A percentile compares a stretch with the other conserved stretches of the same genome.
These are phyloP conservation scores for Oreochromis niloticus DNA, from an alignment of 2,113 vertebrate species.

Conservation along the genomic window DNA sequence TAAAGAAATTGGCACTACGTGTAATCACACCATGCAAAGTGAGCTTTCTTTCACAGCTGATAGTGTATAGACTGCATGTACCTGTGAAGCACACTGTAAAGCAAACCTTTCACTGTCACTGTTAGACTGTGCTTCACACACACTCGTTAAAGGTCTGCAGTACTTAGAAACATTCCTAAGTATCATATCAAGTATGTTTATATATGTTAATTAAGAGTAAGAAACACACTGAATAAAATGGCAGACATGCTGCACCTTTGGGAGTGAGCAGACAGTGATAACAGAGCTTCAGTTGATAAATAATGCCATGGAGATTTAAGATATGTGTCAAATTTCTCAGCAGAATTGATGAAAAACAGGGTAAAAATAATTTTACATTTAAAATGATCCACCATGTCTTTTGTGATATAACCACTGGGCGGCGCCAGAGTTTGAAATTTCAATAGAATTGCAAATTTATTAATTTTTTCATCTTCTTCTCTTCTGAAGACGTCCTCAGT, in stretches of 20 bases:
- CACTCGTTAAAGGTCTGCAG: neutral
- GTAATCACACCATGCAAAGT: conserved; percentile 27
- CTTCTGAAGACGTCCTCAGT: neutral
- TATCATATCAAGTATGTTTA: neutral
- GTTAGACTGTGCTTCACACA: neutral
- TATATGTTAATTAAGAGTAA: neutral
- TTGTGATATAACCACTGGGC: neutral
- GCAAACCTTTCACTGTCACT: neutral
- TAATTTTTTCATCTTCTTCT: neutral
- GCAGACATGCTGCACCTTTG: neutral
- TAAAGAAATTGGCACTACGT: neutral
- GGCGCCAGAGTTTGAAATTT: neutral
- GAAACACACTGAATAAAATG: neutral
- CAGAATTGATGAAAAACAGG: neutral
- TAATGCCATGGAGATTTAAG: fast-evolving
- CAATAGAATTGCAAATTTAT: neutral
- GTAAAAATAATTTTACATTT: neutral
- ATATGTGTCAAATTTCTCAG: neutral
- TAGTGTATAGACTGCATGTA: neutral
- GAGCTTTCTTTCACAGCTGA: neutral
- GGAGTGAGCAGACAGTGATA: neutral
- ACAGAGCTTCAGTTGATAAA: neutral
- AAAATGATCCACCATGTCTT: neutral
- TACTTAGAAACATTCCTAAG: neutral
- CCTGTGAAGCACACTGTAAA: neutral